Conservation (phyloP, 2,113 vertebrate genomes). For the Dissostichus mawsoni region DNA sequence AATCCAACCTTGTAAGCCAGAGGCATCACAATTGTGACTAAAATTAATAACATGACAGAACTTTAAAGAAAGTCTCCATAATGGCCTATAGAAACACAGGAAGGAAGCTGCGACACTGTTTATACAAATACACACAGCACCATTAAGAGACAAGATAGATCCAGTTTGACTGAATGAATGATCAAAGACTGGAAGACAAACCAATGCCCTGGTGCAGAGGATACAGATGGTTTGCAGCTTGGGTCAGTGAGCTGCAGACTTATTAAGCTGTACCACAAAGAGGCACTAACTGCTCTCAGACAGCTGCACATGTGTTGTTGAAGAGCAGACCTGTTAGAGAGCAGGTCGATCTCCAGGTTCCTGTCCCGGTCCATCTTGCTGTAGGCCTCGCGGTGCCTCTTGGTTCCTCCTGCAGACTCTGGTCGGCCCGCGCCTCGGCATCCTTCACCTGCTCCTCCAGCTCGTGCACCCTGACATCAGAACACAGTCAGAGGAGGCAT, state of each 20-base stretch:
- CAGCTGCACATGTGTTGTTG: neutral
- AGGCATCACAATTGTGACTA: no score
- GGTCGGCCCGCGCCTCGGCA: conserved; percentile 90
- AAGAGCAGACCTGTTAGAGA: conserved; percentile 85
- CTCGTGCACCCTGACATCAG: conserved; percentile 90
- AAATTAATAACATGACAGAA: no score
- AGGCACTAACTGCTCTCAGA: no score
- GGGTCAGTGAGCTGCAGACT: no score
- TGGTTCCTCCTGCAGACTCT: conserved; percentile 91
- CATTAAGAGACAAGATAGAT: neutral
- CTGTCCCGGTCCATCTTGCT: conserved; percentile 92
- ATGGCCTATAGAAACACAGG: no score
- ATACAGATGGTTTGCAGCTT: no score
- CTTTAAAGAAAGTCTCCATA: no score
- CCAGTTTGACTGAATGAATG: neutral
- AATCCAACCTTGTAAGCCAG: no score
- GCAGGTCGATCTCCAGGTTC: conserved; percentile 89
- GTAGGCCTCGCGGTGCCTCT: conserved; percentile 90
- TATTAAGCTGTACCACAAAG: no score
- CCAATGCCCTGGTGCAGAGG: neutral
- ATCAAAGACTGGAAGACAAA: neutral
- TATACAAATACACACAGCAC: no score
- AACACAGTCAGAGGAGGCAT: neutral
- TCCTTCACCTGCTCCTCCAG: conserved; percentile 97
- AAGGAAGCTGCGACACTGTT: no score